Evolutionary conservation across 1,140 invertebrate genomes (phyloP).

Genomic region (Cyclargus thomasi): DNA sequence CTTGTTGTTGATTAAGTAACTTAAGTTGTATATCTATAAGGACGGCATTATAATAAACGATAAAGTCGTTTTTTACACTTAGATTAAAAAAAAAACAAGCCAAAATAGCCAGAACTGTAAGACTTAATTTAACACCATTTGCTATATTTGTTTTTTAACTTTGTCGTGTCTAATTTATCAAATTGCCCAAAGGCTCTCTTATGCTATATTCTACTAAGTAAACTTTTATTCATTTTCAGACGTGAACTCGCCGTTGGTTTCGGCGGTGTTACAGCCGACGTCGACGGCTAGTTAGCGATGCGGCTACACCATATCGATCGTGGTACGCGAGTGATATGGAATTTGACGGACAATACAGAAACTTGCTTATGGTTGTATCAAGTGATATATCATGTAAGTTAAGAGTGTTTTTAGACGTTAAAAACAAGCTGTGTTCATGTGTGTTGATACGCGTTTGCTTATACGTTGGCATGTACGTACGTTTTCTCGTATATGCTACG

Average conservation of each 20-base stretch:
- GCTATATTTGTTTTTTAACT: too few relatives aligned
- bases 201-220: too few relatives aligned
- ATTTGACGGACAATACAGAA: neutral
- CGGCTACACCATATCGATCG: conserved; percentile 53
- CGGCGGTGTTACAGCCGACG: conserved; percentile 51
- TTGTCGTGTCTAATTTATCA: too few relatives aligned
- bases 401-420: neutral
- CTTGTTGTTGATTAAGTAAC: too few relatives aligned
- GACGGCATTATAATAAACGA: too few relatives aligned
- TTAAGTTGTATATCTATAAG: too few relatives aligned
- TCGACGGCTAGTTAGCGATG: conserved; percentile 70
- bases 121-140: too few relatives aligned
- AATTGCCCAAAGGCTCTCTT: too few relatives aligned
- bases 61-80: too few relatives aligned
- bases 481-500: neutral
- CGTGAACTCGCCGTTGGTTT: conserved; percentile 62
- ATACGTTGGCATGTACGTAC: too few relatives aligned
- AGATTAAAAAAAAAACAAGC: too few relatives aligned
- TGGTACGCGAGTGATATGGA: conserved; percentile 41
- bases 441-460: neutral
- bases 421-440: neutral
- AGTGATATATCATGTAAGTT: conserved; percentile 3
- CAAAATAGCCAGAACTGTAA: too few relatives aligned
- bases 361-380: neutral
- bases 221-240: conserved; percentile 42